These are phyloP conservation scores for Anas flavirostris DNA, from an alignment of 2,797 vertebrate species.

Conservation along the genomic window DNA sequence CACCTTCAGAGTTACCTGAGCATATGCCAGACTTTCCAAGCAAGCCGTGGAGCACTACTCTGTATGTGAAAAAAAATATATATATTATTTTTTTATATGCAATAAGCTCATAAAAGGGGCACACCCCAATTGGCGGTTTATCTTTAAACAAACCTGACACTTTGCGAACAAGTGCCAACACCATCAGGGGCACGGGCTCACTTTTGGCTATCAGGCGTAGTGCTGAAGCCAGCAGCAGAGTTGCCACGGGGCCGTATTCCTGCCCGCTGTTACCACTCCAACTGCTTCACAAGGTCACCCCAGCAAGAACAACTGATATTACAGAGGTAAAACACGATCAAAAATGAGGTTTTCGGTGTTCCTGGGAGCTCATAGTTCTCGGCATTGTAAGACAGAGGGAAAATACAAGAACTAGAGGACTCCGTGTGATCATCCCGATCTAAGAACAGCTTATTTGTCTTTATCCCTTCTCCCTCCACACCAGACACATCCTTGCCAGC, in stretches of 20 bases:
- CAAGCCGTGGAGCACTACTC: rapidly evolving
- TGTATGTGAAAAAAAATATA: neutral
- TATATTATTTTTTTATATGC: neutral
- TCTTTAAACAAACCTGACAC: neutral
- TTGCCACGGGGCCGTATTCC: neutral
- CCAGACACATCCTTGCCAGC: rapidly evolving
- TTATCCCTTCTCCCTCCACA: neutral
- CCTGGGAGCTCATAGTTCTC: neutral
- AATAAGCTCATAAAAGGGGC: neutral
- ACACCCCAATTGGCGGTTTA: neutral
- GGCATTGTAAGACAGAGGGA: rapidly evolving
- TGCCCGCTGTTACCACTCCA: neutral
- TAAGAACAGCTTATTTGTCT: too few species aligned
- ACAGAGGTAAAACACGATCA: rapidly evolving
- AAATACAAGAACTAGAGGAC: neutral
- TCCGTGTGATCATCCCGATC: neutral
- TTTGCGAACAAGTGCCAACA: neutral
- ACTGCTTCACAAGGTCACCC: neutral
- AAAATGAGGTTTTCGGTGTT: neutral
- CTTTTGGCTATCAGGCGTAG: neutral
- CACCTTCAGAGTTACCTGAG: neutral
- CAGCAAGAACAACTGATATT: neutral
- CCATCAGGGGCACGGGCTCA: neutral
- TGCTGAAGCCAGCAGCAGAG: neutral
- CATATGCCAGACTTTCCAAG: neutral